Conservation (phyloP, 2,797 vertebrate species). For the Galaxias olidus region DNA sequence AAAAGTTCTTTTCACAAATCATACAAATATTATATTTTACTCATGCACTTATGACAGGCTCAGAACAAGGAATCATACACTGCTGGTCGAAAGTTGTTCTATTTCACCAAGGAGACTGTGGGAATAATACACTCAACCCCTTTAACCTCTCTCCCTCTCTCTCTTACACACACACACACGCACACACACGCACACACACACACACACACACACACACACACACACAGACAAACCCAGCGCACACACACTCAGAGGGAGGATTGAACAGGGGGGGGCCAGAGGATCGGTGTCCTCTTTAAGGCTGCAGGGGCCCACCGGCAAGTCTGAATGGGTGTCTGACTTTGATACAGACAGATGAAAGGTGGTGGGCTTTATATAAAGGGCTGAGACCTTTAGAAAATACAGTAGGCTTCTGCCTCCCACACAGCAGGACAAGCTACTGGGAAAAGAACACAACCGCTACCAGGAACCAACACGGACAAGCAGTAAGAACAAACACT, state of each 20-base stretch:
- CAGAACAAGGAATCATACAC: neutral
- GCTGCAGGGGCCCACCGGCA: slow-evolving; percentile 26
- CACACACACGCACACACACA: slow-evolving; percentile 1
- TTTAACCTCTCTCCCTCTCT: slow-evolving; percentile 39
- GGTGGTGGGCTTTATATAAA: slow-evolving; percentile 44
- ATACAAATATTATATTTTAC: too few species aligned
- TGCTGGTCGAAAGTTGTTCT: slow-evolving; percentile 18
- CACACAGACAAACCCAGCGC: too few species aligned
- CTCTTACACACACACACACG: slow-evolving; percentile 16
- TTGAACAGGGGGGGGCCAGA: slow-evolving; percentile 20
- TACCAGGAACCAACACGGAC: too few species aligned
- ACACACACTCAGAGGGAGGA: too few species aligned
- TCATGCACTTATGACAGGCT: neutral
- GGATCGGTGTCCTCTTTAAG: slow-evolving; percentile 24
- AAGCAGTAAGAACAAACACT: too few species aligned
- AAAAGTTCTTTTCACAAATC: too few species aligned
- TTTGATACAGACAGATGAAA: slow-evolving; percentile 68
- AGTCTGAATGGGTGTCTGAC: slow-evolving; percentile 44
- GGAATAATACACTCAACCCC: slow-evolving; percentile 40
- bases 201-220: neutral
- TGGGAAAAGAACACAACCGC: neutral
- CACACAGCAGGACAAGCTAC: slow-evolving; percentile 15
- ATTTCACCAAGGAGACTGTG: neutral
- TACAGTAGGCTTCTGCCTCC: slow-evolving; percentile 8
- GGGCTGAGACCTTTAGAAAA: slow-evolving; percentile 53